phyloP scores from a whole-genome alignment of 2,113 vertebrate genomes.

The Apaloderma vittatum region DNA sequence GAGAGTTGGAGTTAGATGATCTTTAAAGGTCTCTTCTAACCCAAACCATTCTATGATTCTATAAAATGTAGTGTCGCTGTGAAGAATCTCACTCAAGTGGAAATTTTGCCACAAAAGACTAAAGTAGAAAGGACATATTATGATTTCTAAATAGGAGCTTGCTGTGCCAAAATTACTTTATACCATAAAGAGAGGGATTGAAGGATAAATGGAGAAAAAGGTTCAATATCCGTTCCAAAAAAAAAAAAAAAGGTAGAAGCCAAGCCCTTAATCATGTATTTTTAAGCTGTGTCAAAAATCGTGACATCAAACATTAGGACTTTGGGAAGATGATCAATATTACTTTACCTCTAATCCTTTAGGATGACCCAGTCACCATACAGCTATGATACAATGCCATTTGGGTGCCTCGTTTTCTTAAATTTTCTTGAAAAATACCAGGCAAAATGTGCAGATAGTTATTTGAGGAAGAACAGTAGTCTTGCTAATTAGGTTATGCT shows the following conservation, averaged over 20 bases:
- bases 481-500: background rate
- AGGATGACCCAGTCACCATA: background rate
- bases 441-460: background rate
- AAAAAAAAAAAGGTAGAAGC: background rate
- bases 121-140: background rate
- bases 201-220: background rate
- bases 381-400: background rate
- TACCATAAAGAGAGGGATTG: background rate
- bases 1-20: background rate
- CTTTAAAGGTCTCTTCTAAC: background rate
- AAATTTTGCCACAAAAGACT: background rate
- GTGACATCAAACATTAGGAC: background rate
- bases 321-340: background rate
- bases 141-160: rapidly evolving
- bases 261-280: background rate
- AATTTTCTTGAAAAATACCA: background rate
- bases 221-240: background rate
- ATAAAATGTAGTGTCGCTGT: background rate
- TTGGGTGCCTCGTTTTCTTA: background rate
- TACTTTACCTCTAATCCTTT: background rate
- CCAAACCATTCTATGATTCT: background rate
- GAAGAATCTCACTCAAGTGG: background rate
- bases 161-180: background rate
- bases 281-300: background rate
- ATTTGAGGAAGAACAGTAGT: background rate